Base-by-base conservation (phyloP, 2,888 invertebrate genomes). In the Harpalus rubripes region DNA sequence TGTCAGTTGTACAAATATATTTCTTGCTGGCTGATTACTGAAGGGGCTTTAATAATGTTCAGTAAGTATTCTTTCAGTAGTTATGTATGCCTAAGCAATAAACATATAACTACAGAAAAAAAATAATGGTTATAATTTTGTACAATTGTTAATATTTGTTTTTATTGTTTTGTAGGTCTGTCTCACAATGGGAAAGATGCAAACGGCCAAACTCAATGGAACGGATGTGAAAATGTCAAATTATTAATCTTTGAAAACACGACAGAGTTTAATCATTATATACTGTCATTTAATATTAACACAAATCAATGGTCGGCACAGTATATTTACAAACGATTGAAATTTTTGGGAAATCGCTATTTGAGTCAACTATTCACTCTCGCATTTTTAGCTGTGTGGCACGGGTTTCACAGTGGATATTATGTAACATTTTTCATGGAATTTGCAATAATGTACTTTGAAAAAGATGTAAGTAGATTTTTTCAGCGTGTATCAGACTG, bases 251-350 rank as follows among this genome's bases (percentile, higher is more conserved):
- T 97, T 89, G 98, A 99, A 91, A 94, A 94, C 56, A 96, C 97
- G 2, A 95, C 95, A 10, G 95, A 95, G 86, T 97, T 98, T 92
- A 95, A 95, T 85, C 95, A 97, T 88, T 96, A 98, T 90, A 97
- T 99, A 65, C 93, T 94, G 85, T 96, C 98, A 59, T 99, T 99
- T 91, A 99, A 99, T 91, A 96, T 96, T 86, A 98, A 98, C 91
- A 99, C 99, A 0, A 99, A 99, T 91, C 93, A 95, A 81, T 99
- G 99, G 96, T 96, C 98, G 85, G 96, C 96, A 0, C 96, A 97
- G 91, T 98, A 99, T 90, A 92, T 99, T 22, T 99, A 98, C 92
- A 99, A 99, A 90, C 52, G 84, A 2, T 93, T 99, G 61, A 96
- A 96, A 89, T 99, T 98, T 91, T 92, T 99, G 74, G 97, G 97